Evolutionary conservation across 1,140 invertebrate genomes (phyloP).

Genomic region (Campoletis sonorensis): DNA sequence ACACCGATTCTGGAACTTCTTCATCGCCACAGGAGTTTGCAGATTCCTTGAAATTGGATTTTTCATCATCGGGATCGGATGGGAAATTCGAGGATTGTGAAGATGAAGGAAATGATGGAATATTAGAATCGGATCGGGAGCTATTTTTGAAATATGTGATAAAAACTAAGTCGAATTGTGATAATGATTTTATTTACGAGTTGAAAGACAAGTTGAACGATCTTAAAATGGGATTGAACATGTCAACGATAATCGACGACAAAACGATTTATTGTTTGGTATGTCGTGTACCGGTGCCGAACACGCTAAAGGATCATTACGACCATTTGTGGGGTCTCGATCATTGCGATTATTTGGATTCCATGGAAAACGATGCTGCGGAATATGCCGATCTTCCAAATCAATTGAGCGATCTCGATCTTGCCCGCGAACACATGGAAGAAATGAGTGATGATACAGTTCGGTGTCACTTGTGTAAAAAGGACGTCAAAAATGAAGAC

Average conservation of each 20-base stretch:
- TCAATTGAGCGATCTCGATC: slow-evolving; percentile 50
- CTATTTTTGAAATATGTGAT: no score
- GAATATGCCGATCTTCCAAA: slow-evolving; percentile 22
- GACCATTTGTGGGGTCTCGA: slow-evolving; percentile 44
- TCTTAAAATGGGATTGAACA: background rate
- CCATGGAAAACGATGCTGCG: slow-evolving; percentile 26
- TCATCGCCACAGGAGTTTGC: no score
- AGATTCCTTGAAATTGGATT: no score
- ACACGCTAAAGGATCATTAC: slow-evolving; percentile 29
- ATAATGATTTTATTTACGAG: slow-evolving; percentile 27
- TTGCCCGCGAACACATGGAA: slow-evolving; percentile 48
- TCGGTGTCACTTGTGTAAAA: slow-evolving; percentile 46
- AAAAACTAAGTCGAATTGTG: background rate
- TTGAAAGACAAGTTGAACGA: slow-evolving; percentile 11
- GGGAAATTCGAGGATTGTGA: no score
- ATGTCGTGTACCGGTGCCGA: slow-evolving; percentile 42
- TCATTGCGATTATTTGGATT: slow-evolving; percentile 41
- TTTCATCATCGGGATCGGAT: no score
- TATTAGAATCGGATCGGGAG: no score
- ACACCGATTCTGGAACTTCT: no score
- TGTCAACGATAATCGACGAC: background rate
- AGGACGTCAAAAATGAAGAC: slow-evolving; percentile 35
- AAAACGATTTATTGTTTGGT: slow-evolving; percentile 44
- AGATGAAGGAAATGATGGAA: no score
- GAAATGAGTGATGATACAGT: background rate